These are phyloP conservation scores for Melanotaenia maccullochi DNA, from an alignment of 2,797 vertebrate genomes.

Conservation along the genomic window DNA sequence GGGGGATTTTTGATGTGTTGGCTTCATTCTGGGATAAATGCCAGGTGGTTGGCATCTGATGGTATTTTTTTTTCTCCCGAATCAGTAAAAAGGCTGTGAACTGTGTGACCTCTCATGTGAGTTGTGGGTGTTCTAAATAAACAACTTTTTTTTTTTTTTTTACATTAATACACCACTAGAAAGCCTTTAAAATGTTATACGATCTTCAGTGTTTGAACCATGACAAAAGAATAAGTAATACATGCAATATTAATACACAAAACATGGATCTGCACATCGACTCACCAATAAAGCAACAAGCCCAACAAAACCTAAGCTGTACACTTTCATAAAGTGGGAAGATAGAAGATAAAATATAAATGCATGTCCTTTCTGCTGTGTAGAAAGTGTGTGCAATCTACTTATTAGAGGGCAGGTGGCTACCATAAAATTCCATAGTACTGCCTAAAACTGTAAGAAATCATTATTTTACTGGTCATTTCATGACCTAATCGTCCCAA, in stretches of 20 bases:
- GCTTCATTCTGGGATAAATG: neutral
- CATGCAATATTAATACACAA: too few relatives aligned
- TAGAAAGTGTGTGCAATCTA: neutral
- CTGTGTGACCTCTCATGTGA: neutral
- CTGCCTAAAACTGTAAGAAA: constrained; percentile 6
- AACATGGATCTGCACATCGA: neutral
- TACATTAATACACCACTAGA: neutral
- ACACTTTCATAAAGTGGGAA: neutral
- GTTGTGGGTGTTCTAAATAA: neutral
- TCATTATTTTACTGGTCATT: constrained; percentile 6
- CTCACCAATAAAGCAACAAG: neutral
- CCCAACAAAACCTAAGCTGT: neutral
- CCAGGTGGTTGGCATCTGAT: neutral
- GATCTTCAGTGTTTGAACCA: neutral
- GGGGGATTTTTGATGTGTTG: neutral
- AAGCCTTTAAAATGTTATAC: neutral
- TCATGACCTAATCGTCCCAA: constrained; percentile 24
- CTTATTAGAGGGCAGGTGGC: neutral
- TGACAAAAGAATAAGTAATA: neutral
- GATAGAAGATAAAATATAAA: neutral
- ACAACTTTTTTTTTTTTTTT: neutral
- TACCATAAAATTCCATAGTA: neutral
- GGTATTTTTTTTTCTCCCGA: neutral
- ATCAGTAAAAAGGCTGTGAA: neutral
- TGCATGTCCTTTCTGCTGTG: neutral